phyloP scores from a whole-genome alignment of 30 jellyfish, hydroid and myxozoan genomes.

The Hydractinia symbiolongicarpus region DNA sequence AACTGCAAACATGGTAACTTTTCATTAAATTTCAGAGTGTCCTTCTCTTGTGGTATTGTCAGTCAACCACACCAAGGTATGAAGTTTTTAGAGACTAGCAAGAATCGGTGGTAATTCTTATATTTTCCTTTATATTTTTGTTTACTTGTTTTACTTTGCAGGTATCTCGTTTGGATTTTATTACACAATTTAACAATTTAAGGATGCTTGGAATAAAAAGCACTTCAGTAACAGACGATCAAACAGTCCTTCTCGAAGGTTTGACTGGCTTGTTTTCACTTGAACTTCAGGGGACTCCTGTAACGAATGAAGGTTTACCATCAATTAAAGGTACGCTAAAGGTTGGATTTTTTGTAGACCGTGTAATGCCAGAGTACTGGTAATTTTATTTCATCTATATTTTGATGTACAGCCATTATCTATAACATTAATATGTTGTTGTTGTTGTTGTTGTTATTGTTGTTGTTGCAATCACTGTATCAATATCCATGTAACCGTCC shows the following conservation, averaged over 20 bases:
- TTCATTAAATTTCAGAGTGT: neutral
- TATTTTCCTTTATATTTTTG: neutral
- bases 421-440: no score
- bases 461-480: no score
- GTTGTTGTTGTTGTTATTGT: no score
- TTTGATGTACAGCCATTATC: no score
- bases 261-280: neutral
- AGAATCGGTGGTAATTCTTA: neutral
- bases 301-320: conserved; percentile 10
- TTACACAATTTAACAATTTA: neutral
- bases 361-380: no score
- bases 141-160: no score
- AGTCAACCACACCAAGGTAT: conserved; percentile 3
- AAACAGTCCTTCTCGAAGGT: neutral
- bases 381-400: no score
- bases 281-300: conserved; percentile 1
- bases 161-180: neutral
- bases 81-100: neutral
- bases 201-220: neutral
- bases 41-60: neutral
- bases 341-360: no score
- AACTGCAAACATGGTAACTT: neutral
- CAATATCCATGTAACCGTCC: no score
- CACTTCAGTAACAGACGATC: neutral
- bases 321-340: neutral